Conservation (phyloP, 2,888 invertebrate species). For the Hirtodrosophila confusa region DNA sequence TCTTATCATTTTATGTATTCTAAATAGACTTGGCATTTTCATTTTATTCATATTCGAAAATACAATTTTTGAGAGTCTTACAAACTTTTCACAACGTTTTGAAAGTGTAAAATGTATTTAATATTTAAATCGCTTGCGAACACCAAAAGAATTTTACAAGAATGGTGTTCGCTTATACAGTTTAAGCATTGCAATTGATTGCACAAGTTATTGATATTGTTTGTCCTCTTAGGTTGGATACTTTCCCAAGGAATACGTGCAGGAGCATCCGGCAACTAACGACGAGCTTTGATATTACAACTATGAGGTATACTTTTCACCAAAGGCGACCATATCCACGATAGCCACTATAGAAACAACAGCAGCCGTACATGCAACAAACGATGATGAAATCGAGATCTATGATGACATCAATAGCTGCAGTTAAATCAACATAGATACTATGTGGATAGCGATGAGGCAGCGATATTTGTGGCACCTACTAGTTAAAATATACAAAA, state of each 20-base stretch:
- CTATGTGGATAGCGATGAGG: background rate
- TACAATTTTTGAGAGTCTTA: too few relatives aligned
- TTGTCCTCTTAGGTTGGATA: constrained; percentile 87
- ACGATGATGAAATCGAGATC: constrained; percentile 9
- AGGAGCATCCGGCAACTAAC: constrained; percentile 85
- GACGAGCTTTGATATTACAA: constrained; percentile 84
- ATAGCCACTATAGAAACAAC: constrained; percentile 55
- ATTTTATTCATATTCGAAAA: too few relatives aligned
- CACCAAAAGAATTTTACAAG: too few relatives aligned
- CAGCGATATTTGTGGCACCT: constrained; percentile 46
- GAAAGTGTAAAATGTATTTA: too few relatives aligned
- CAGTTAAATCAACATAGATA: constrained; percentile 9
- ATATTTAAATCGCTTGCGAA: too few relatives aligned
- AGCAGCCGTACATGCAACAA: constrained; percentile 32
- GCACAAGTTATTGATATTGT: background rate
- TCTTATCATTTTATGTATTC: too few relatives aligned
- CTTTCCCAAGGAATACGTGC: constrained; percentile 92
- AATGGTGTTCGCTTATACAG: too few relatives aligned
- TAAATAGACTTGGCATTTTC: too few relatives aligned
- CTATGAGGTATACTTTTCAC: constrained; percentile 76
- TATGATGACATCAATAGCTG: constrained; percentile 2
- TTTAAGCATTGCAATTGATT: constrained; percentile 1
- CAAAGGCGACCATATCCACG: constrained; percentile 61
- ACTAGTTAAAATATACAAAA: constrained; percentile 55
- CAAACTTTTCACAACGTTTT: too few relatives aligned